Conservation (phyloP, 2,888 invertebrate genomes). For the Zonitis immaculata region DNA sequence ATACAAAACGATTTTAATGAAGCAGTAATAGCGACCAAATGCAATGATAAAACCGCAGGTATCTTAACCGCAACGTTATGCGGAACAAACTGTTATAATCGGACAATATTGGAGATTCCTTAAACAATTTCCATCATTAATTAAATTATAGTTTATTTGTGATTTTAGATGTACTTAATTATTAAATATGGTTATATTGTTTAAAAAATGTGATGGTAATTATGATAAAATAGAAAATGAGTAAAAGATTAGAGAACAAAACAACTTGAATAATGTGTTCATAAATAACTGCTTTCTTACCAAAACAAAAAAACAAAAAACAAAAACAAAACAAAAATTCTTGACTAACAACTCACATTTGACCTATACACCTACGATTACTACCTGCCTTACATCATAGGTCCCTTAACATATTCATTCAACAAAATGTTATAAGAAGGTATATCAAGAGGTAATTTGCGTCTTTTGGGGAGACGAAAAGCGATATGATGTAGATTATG, state of each 20-base stretch:
- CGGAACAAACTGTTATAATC: slow-evolving; percentile 3
- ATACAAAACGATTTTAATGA: slow-evolving; percentile 22
- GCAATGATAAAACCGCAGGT: slow-evolving; percentile 26
- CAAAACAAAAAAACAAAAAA: too few relatives aligned
- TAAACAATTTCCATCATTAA: background rate
- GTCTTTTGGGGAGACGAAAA: slow-evolving; percentile 13
- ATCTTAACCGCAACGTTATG: slow-evolving; percentile 16
- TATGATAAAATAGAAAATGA: slow-evolving; percentile 4
- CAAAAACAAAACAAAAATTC: slow-evolving; percentile 23
- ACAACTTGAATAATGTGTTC: slow-evolving; percentile 20
- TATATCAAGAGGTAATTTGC: slow-evolving; percentile 20
- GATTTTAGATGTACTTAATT: background rate
- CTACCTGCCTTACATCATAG: slow-evolving; percentile 33
- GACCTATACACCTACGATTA: slow-evolving; percentile 37
- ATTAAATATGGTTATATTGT: background rate
- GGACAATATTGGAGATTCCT: too few relatives aligned
- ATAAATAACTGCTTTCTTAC: slow-evolving; percentile 23
- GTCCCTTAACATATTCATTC: slow-evolving; percentile 27
- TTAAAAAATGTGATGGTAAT: background rate
- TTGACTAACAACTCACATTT: slow-evolving; percentile 33
- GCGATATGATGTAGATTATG: too few relatives aligned
- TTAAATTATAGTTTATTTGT: background rate
- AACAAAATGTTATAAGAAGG: background rate
- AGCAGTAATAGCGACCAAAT: slow-evolving; percentile 24
- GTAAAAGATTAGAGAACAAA: slow-evolving; percentile 16